Conservation (phyloP, 53 echinoderm and acorn worm genomes). For the Astropecten irregularis region DNA sequence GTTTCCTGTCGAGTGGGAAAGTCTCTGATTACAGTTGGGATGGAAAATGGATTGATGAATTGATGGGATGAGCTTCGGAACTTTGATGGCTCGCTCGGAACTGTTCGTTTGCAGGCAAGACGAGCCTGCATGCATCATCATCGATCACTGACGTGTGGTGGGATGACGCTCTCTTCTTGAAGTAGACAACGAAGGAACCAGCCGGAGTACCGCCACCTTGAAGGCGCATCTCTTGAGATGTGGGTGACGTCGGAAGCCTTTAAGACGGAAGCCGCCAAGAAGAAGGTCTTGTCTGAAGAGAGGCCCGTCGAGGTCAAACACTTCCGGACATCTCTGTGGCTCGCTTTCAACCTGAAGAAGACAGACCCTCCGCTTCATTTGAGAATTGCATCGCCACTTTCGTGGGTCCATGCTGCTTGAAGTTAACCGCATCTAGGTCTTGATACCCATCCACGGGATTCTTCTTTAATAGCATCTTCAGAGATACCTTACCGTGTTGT, state of each 20-base stretch:
- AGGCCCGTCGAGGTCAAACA: too few species aligned
- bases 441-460: slow-evolving; percentile 2
- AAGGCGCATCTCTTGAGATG: too few species aligned
- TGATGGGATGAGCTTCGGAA: slow-evolving; percentile 19
- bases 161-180: neutral
- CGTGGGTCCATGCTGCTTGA: neutral
- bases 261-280: too few species aligned
- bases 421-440: slow-evolving; percentile 1
- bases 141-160: neutral
- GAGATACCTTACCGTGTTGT: slow-evolving; percentile 57
- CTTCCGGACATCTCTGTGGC: too few species aligned
- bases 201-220: neutral
- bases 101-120: neutral
- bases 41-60: slow-evolving; percentile 50
- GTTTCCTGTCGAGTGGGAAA: neutral
- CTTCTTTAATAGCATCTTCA: too few species aligned
- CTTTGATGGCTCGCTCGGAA: too few species aligned
- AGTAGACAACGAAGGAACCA: neutral
- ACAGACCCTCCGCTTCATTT: slow-evolving; percentile 11
- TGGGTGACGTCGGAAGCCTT: too few species aligned
- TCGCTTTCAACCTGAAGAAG: slow-evolving; percentile 24
- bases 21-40: slow-evolving; percentile 16
- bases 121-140: neutral
- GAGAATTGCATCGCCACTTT: neutral
- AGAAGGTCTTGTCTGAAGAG: too few species aligned